Conservation (phyloP, 2,888 invertebrate genomes). For the Nasonia oneida region DNA sequence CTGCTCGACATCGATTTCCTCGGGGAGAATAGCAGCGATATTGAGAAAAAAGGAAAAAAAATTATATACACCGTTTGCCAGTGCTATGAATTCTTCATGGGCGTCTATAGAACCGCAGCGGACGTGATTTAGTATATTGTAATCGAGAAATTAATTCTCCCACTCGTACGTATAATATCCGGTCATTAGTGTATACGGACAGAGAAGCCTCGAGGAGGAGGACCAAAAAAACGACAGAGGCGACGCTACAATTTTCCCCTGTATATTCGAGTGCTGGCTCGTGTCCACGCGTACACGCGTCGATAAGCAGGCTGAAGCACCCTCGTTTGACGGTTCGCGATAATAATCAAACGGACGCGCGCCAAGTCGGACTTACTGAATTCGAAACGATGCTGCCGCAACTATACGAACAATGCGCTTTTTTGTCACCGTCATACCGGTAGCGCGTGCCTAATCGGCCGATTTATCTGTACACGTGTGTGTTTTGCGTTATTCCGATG, state of each 20-base stretch:
- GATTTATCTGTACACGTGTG: slow-evolving; percentile 31
- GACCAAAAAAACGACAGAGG: not conserved
- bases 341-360: slow-evolving; percentile 77
- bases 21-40: not conserved
- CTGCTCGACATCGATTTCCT: not conserved
- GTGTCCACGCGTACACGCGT: not conserved
- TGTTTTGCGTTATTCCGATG: not conserved
- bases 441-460: not conserved
- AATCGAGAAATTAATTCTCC: not conserved
- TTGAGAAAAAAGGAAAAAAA: not conserved
- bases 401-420: not conserved
- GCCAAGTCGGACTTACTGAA: slow-evolving; percentile 75
- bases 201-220: not conserved
- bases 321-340: slow-evolving; percentile 73
- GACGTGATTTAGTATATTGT: not conserved
- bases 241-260: not conserved
- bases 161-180: not conserved
- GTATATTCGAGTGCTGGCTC: slow-evolving; percentile 2
- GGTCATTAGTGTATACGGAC: not conserved
- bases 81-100: not conserved
- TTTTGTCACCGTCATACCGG: slow-evolving; percentile 1
- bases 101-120: not conserved
- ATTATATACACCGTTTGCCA: not conserved
- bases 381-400: slow-evolving; percentile 74
- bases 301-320: slow-evolving; percentile 41